These are phyloP conservation scores for Phorcus lineatus DNA, from an alignment of 2,888 invertebrate species.

Conservation along the genomic window DNA sequence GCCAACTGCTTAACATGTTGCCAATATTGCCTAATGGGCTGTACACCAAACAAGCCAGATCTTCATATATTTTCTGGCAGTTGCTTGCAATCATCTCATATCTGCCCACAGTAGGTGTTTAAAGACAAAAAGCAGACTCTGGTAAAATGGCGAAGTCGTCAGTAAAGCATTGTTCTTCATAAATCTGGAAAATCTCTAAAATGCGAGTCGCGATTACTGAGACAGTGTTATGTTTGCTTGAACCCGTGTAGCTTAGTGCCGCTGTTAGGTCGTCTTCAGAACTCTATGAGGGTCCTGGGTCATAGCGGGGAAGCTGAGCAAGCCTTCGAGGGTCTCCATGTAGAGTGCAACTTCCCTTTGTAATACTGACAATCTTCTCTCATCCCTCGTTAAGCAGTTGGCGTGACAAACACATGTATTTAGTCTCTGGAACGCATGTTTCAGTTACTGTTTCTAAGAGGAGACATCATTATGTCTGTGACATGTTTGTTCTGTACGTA, in stretches of 20 bases:
- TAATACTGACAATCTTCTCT: no score
- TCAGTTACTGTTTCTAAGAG: no score
- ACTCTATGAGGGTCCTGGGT: neutral
- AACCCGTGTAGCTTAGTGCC: neutral
- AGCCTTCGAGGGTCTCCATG: no score
- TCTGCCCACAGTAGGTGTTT: neutral
- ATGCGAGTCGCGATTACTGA: neutral
- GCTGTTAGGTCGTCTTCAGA: neutral
- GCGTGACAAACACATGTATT: neutral
- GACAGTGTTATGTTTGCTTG: neutral
- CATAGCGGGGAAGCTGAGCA: no score
- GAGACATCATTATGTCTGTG: no score
- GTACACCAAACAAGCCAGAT: neutral
- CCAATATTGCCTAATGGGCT: neutral
- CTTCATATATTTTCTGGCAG: no score
- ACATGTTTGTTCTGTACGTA: no score
- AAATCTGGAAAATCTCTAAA: slow-evolving; percentile 4
- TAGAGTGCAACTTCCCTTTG: no score
- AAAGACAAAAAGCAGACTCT: neutral
- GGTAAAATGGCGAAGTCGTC: neutral
- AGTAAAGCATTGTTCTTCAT: neutral
- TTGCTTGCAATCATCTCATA: neutral
- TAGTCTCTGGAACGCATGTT: no score
- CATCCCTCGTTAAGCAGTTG: neutral
- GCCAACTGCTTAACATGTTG: neutral